Evolutionary conservation across 2,113 vertebrate species (phyloP), one percentile per base, ranked within the genome.

Genomic region (Eulemur macaco): DNA sequence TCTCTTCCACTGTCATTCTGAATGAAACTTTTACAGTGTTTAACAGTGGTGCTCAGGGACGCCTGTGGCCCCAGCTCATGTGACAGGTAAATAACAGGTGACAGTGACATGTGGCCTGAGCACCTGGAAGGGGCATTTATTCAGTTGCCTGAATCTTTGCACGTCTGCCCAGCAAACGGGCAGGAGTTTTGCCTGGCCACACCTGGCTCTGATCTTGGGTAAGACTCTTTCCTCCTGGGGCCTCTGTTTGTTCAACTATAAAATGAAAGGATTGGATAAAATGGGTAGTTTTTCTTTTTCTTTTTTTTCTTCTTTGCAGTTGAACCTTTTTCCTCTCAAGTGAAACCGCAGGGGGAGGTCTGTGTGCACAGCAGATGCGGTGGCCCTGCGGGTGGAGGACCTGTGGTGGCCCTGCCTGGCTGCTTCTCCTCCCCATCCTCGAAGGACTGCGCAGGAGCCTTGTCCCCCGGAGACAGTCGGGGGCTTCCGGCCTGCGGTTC

Each of bases 341-440:
- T 23, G 86, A 64, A 56, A 5, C 56, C 14, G 1, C 4, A 0
- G 15, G 31, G 6, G 34, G 73, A 39, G 39, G 42, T 39, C 54
- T 5, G 1, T 20, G 73, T 27, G 4, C 2, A 0, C 18, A 31
- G 71, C 23, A 34, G 25, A 1, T 5, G 21, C 47, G 29, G 74
- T 39, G 54, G 76, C 50, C 34, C 42, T 23, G 37, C 18, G 2
- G 21, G 1, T 18, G 2, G 52, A 11, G 39, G 34, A 69, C 47
- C 39, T 39, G 39, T 39, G 39, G 39, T 39, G 39, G 39, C 39
- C 39, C 39, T 39, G 13, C 9, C 68, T 7, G 34, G 11, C 54
- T n/a, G 25, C 87, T 42, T 39, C 50, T 85, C 64, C 25, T 45
- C 71, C 23, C 9, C 1, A 3, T 6, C 29, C 21, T 20, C 0